Base-by-base conservation (phyloP, 1,140 invertebrate species). In the Bombus superbus region DNA sequence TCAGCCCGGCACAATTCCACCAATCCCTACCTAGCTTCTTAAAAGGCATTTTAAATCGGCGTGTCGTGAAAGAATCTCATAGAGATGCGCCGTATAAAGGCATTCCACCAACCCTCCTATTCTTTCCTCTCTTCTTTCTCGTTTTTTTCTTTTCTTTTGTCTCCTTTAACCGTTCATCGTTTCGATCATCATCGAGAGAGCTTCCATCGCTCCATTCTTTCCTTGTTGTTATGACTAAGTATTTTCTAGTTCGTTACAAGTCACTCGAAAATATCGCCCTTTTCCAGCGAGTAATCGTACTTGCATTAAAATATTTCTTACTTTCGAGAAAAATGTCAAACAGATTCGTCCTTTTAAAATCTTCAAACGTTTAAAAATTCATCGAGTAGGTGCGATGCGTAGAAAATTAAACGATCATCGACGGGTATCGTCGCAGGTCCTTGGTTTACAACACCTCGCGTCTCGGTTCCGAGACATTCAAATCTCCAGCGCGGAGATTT, bases 11-110 rank as follows among this genome's bases (percentile, higher is more conserved):
- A 91, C 90, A 92, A 92, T 94, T 93, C 85, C 83, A 80, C 80
- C 88, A 87, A 89, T 88, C 81, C 88, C 86, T 80, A 85, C 74
- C 76, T 72, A 76, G 71, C 88, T 84, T 90, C 90, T 93, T 93
- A 94, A 94, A 94, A 94, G 93, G 93, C 92, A 94, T 94, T 95
- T 94, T 94, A 94, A 95, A 95, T 94, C 93, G 93, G 93, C 93
- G 92, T 93, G 92, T 92, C 89, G 88, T 92, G 91, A 93, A 95
- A 94, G 94, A 95, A 95, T 95, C 92, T 94, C 94, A 95, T 94
- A 94, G 93, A 94, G 93, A 94, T 91, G 94, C 92, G 91, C 92
- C 91, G 88, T 90, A 95, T 94, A 95, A 95, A 95, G 92, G 92
- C 90, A 95, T 95, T 95, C 94, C 94, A 84, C 86, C 86, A 86